A percentile compares a stretch with the other conserved stretches of the same genome.
Conservation (phyloP, 2,888 invertebrate species). For the Melieria crassipennis region DNA sequence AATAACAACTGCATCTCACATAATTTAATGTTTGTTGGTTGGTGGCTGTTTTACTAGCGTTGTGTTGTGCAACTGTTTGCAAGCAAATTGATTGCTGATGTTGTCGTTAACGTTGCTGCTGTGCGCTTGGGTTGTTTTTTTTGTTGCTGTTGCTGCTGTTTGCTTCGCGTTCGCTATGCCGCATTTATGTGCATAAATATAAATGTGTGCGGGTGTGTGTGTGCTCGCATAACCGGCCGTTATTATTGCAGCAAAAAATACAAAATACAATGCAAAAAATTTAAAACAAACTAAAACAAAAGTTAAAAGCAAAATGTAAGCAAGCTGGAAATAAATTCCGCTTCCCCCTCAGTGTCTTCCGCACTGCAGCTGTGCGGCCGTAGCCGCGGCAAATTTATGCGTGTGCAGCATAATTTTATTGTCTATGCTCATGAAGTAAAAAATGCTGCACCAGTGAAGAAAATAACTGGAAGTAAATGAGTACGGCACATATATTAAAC, state of each 20-base stretch:
- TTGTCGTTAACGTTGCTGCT: constrained; percentile 13
- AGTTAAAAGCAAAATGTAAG: background rate
- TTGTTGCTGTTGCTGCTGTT: constrained; percentile 7
- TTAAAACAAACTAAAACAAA: background rate
- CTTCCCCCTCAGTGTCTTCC: no score
- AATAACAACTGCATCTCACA: no score
- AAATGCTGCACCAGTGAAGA: no score
- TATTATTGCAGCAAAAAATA: background rate
- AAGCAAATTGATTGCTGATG: background rate
- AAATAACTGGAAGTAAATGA: no score
- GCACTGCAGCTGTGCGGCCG: no score
- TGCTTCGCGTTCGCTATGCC: background rate
- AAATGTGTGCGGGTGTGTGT: background rate
- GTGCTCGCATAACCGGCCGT: background rate
- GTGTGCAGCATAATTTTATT: no score
- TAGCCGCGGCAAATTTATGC: no score
- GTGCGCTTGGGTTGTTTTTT: background rate
- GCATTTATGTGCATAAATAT: background rate
- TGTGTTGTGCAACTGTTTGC: background rate
- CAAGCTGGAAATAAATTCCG: no score
- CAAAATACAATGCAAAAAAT: background rate
- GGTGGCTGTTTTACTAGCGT: no score
- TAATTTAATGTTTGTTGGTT: no score
- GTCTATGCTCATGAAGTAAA: no score
- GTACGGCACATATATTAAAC: no score